A percentile compares a stretch with the other conserved stretches of the same genome.
Evolutionary conservation across 2,113 vertebrate species (phyloP).

Genomic region (Microtus pennsylvanicus): DNA sequence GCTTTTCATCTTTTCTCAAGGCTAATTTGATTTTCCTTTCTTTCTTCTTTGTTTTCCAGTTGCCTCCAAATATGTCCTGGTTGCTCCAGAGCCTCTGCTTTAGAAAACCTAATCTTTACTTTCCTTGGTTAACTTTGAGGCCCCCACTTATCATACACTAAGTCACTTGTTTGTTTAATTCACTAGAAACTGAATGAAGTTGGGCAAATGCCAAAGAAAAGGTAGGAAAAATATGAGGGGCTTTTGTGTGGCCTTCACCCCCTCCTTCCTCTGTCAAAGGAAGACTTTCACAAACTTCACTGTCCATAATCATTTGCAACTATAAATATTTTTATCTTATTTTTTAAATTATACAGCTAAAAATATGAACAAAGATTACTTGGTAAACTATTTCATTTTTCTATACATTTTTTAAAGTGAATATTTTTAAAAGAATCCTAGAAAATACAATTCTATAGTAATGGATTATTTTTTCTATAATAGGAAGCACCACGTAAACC

Average conservation of each 20-base stretch:
- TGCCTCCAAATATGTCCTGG: neutral
- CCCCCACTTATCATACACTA: neutral
- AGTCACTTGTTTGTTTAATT: neutral
- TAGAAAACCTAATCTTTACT: neutral
- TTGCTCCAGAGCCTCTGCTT: neutral
- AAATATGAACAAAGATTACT: neutral
- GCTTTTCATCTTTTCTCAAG: conserved; percentile 29
- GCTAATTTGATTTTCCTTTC: neutral
- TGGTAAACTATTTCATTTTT: conserved; percentile 32
- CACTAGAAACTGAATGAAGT: neutral
- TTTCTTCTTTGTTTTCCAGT: neutral
- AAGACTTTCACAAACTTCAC: neutral
- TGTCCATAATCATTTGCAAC: neutral
- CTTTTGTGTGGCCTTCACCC: conserved; percentile 11
- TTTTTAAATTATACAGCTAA: neutral
- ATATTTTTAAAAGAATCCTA: conserved; percentile 18
- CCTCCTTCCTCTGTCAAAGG: neutral
- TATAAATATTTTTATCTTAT: neutral
- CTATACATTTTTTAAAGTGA: neutral
- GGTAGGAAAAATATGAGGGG: neutral
- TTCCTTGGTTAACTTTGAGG: neutral
- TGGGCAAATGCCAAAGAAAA: neutral
- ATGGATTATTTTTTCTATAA: conserved; percentile 6
- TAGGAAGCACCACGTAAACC: neutral
- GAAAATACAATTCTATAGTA: neutral